These are phyloP conservation scores for Ammodytes dubius DNA, from an alignment of 2,113 vertebrate genomes.

Conservation along the genomic window DNA sequence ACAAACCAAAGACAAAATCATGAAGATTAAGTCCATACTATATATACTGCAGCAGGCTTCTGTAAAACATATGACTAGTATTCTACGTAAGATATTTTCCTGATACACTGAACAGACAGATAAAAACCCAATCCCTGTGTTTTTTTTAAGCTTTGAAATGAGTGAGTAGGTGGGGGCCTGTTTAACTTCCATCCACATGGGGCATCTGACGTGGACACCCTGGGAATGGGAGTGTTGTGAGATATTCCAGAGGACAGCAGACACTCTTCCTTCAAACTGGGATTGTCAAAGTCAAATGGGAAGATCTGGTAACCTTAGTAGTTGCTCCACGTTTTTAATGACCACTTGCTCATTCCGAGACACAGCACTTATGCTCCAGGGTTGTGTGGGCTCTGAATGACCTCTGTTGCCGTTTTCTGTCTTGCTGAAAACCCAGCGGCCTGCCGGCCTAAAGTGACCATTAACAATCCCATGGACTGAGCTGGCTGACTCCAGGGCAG, in stretches of 20 bases:
- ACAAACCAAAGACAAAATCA: not conserved
- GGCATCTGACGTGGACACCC: not conserved
- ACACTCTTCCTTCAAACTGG: not conserved
- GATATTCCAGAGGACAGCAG: not conserved
- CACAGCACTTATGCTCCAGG: slow-evolving; percentile 53
- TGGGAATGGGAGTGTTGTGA: not conserved
- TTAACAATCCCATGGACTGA: slow-evolving; percentile 33
- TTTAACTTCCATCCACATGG: not conserved
- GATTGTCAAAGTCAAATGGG: slow-evolving; percentile 11
- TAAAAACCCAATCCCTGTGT: not conserved
- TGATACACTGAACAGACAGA: not conserved
- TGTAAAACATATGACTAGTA: not conserved
- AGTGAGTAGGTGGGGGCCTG: not conserved
- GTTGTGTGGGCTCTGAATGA: slow-evolving; percentile 64
- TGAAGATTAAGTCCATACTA: not conserved
- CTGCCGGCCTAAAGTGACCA: slow-evolving; percentile 62
- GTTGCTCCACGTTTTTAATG: slow-evolving; percentile 49
- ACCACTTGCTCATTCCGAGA: slow-evolving; percentile 59
- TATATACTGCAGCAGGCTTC: not conserved
- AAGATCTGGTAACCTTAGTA: slow-evolving; percentile 41
- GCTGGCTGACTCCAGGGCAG: slow-evolving; percentile 54
- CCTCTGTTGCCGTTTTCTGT: slow-evolving; percentile 74
- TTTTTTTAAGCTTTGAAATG: slow-evolving; percentile 7
- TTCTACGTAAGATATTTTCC: not conserved
- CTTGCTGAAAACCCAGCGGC: slow-evolving; percentile 57